Percentiles rank a stretch among this genome's conserved stretches.
Evolutionary conservation across 2,797 vertebrate species (phyloP).

Genomic region (Ctenochaetus hawaiiensis): DNA sequence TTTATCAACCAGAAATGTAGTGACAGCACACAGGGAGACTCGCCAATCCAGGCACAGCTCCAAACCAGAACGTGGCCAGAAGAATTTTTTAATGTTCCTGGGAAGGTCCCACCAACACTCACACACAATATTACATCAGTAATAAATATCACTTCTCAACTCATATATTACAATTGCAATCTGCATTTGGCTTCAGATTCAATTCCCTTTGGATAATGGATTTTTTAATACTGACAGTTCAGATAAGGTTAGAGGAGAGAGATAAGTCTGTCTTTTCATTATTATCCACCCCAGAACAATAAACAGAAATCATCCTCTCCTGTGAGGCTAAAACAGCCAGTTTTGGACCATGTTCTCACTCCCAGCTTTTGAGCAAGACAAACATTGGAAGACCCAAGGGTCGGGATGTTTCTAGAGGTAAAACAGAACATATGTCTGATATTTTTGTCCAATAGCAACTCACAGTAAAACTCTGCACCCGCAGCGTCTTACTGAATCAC

Average conservation of each 20-base stretch:
- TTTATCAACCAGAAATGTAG: constrained; percentile 59
- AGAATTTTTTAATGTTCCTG: constrained; percentile 52
- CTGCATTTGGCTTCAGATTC: constrained; percentile 50
- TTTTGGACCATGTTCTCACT: constrained; percentile 43
- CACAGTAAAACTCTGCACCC: constrained; percentile 8
- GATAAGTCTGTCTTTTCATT: constrained; percentile 60
- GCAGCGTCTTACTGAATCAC: constrained; percentile 6
- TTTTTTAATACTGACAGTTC: constrained; percentile 53
- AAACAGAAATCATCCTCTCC: constrained; percentile 54
- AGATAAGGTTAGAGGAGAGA: constrained; percentile 54
- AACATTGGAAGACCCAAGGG: constrained; percentile 30
- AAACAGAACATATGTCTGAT: constrained; percentile 61
- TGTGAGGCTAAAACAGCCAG: constrained; percentile 29
- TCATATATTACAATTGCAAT: constrained; percentile 54
- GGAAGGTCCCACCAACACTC: constrained; percentile 49
- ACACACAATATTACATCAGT: constrained; percentile 40
- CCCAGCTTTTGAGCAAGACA: constrained; percentile 45
- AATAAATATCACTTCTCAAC: constrained; percentile 52
- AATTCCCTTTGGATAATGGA: constrained; percentile 42
- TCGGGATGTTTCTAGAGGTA: constrained; percentile 55
- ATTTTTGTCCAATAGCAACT: constrained; percentile 33
- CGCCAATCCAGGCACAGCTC: constrained; percentile 55
- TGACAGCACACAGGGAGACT: constrained; percentile 38
- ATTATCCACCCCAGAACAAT: constrained; percentile 49
- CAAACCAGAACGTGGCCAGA: constrained; percentile 56